Evolutionary conservation across 2,888 invertebrate species (phyloP).

Genomic region (Synergus gifuensis): DNA sequence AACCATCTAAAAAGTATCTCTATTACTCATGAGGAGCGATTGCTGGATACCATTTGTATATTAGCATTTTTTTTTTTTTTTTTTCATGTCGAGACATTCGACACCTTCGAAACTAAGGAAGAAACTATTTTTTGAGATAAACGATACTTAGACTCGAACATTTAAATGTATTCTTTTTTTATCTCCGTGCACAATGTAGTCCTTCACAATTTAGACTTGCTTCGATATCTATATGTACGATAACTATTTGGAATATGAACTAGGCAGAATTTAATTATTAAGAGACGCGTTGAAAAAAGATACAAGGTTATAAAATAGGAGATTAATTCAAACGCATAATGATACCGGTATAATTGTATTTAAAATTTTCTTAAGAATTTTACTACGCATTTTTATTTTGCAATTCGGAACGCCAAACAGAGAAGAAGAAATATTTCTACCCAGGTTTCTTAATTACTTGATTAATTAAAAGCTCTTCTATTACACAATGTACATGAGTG

Average conservation of each 20-base stretch:
- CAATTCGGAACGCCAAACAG: not conserved
- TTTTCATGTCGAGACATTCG: constrained; percentile 5
- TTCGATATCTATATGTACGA: constrained; percentile 15
- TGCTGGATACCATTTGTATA: constrained; percentile 23
- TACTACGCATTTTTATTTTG: constrained; percentile 35
- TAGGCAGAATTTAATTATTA: constrained; percentile 27
- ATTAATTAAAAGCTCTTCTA: constrained; percentile 55
- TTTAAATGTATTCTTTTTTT: constrained; percentile 19
- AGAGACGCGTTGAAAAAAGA: constrained; percentile 28
- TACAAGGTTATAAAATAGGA: constrained; percentile 35
- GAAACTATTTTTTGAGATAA: constrained; percentile 63
- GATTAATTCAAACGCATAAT: constrained; percentile 49
- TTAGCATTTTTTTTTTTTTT: constrained; percentile 35
- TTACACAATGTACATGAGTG: constrained; percentile 53
- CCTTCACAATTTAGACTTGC: constrained; percentile 4
- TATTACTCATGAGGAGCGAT: constrained; percentile 13
- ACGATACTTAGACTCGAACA: constrained; percentile 53
- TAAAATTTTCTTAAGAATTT: constrained; percentile 24
- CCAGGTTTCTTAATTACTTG: constrained; percentile 36
- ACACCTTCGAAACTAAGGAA: constrained; percentile 29
- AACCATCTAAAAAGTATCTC: constrained; percentile 28
- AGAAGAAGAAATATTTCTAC: not conserved
- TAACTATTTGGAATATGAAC: constrained; percentile 8
- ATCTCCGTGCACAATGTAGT: constrained; percentile 18
- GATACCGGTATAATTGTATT: constrained; percentile 41